phyloP scores from a whole-genome alignment of 2,888 invertebrate species.

The Agonum fuliginosum region DNA sequence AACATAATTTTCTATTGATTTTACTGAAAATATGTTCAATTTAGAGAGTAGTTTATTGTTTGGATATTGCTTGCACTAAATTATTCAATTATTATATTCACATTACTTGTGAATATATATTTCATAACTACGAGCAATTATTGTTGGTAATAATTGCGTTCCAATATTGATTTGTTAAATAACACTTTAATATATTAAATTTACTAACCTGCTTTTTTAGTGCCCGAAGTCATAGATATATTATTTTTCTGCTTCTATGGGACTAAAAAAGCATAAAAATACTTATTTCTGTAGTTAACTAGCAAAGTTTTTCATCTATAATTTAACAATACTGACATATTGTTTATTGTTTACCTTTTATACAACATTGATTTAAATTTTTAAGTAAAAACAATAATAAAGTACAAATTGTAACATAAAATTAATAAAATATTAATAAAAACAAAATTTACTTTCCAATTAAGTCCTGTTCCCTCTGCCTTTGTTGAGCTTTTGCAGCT shows the following conservation, averaged over 20 bases:
- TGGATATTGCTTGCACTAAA: neutral
- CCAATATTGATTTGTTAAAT: conserved; percentile 9
- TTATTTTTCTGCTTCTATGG: conserved; percentile 15
- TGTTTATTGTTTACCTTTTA: conserved; percentile 30
- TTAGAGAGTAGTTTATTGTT: neutral
- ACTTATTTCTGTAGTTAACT: conserved; percentile 2
- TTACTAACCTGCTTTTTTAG: neutral
- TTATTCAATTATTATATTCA: neutral
- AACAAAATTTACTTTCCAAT: conserved; percentile 49
- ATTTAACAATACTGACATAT: conserved; percentile 8
- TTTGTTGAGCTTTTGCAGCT: conserved; percentile 69
- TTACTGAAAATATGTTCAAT: neutral
- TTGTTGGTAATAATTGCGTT: conserved; percentile 6
- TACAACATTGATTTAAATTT: conserved; percentile 43
- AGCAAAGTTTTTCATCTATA: neutral
- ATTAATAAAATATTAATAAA: conserved; percentile 46
- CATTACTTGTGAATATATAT: too few species aligned
- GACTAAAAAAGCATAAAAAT: neutral
- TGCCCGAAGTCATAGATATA: neutral
- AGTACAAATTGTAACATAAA: conserved; percentile 28
- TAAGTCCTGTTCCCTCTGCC: conserved; percentile 68
- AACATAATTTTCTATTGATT: neutral
- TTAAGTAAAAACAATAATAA: conserved; percentile 45
- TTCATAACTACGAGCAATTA: neutral
- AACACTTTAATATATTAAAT: neutral